Evolutionary conservation across 2,888 invertebrate species (phyloP).

Genomic region (Neuroscelio doddi): DNA sequence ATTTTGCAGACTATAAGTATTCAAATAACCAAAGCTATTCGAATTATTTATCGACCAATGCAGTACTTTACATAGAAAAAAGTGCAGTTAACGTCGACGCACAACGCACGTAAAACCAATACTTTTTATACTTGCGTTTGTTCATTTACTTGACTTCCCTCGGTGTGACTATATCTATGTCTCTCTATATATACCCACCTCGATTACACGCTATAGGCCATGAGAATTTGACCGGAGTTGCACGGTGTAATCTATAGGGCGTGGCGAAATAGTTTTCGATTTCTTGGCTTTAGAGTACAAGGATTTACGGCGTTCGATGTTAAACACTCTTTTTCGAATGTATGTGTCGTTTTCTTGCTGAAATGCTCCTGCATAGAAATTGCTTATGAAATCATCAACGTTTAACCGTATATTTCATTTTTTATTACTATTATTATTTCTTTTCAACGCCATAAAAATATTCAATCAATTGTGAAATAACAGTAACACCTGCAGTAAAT

Average conservation of each 20-base stretch:
- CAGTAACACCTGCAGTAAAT: too few species aligned
- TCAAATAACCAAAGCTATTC: too few species aligned
- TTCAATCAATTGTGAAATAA: too few species aligned
- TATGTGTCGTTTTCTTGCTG: neutral
- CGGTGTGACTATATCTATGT: neutral
- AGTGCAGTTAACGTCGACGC: too few species aligned
- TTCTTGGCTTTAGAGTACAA: conserved; percentile 54
- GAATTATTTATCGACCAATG: too few species aligned
- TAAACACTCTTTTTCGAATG: conserved; percentile 51
- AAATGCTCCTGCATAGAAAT: neutral
- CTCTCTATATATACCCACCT: conserved; percentile 18
- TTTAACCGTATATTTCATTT: too few species aligned
- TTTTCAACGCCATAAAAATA: too few species aligned
- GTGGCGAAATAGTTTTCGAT: conserved; percentile 66
- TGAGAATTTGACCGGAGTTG: conserved; percentile 47
- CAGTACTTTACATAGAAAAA: too few species aligned
- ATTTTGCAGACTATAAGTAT: too few species aligned
- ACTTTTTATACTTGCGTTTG: conserved; percentile 4
- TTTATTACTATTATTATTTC: too few species aligned
- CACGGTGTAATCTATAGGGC: conserved; percentile 64
- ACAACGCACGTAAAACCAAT: too few species aligned
- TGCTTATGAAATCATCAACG: too few species aligned
- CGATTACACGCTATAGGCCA: neutral
- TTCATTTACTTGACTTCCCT: conserved; percentile 5
- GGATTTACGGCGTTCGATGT: conserved; percentile 56